A percentile compares a stretch with the other conserved stretches of the same genome.
Conservation (phyloP, 2,113 vertebrate genomes). For the Sinocyclocheilus maitianheensis region DNA sequence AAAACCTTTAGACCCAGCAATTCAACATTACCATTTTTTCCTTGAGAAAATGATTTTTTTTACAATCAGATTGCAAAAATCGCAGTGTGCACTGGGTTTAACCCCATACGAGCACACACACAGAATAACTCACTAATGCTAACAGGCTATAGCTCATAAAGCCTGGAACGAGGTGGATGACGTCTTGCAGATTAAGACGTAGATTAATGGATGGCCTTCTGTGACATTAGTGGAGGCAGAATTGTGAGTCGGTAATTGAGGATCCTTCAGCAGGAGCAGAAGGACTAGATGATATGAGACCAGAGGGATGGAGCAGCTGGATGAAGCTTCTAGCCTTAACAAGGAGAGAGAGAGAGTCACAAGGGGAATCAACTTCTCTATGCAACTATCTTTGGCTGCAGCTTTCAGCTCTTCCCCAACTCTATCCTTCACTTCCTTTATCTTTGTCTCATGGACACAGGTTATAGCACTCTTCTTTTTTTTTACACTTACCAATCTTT, state of each 20-base stretch:
- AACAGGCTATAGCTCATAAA: not conserved
- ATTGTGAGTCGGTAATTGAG: slow-evolving; percentile 17
- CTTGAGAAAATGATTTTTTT: not conserved
- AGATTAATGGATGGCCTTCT: slow-evolving; percentile 23
- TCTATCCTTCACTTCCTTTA: slow-evolving; percentile 23
- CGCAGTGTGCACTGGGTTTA: not conserved
- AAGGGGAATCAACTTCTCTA: slow-evolving; percentile 25
- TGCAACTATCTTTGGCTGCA: slow-evolving; percentile 40
- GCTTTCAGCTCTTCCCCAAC: slow-evolving; percentile 28
- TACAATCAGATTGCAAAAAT: slow-evolving; percentile 10
- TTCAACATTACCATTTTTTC: not conserved
- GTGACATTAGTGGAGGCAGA: slow-evolving; percentile 29
- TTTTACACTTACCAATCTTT: slow-evolving; percentile 31
- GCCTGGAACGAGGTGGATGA: slow-evolving; percentile 9
- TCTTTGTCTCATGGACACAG: slow-evolving; percentile 36
- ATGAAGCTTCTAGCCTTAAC: slow-evolving; percentile 45
- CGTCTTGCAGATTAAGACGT: slow-evolving; percentile 33
- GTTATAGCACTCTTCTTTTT: slow-evolving; percentile 36
- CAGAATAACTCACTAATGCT: not conserved
- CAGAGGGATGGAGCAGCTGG: slow-evolving; percentile 11
- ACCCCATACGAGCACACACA: not conserved
- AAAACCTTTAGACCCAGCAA: not conserved
- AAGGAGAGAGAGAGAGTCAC: slow-evolving; percentile 31
- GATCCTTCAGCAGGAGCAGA: slow-evolving; percentile 32
- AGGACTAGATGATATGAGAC: slow-evolving; percentile 31